Base-by-base conservation (phyloP, 2,797 vertebrate genomes). In the Rhodeus uyekii region DNA sequence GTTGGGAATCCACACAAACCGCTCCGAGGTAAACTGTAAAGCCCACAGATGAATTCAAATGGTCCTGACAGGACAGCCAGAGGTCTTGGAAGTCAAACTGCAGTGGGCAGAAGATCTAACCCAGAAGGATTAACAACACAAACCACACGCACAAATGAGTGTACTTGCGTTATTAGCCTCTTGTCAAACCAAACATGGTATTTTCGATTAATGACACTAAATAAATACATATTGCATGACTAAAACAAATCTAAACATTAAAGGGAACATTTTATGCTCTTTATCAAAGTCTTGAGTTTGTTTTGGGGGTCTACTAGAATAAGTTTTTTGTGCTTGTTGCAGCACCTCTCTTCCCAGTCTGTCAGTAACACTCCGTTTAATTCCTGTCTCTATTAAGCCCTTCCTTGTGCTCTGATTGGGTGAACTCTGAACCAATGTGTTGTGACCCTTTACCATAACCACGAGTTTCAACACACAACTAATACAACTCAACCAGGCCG, bases 1-100 rank as follows among this genome's bases (percentile, higher is more conserved):
- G 55, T 72, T 77, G 58, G 55, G 67, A 78, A 60, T 55, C 71
- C 60, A 79, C 82, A 79, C 36, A 67, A 42, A 76, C 63, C 22
- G 18, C 48, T 38, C 42, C 14, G 53, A 29, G 53, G 68, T 69
- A 58, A 72, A 36, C 44, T 39, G 76, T 32, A 60, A 71, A 83
- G 64, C 39, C 75, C 76, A 78, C 36, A 5, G 18, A 58, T 44
- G 76, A 58, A 55, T 36, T 50, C 42, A 71, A 78, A 64, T 29
- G 18, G 61, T 32, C 67, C 44, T 60, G 53, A 60, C 53, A 60
- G 53, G 24, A 60, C 53, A 60, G 73, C 36, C 73, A 75, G 34
- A 60, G 73, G 53, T 42, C 36, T 16, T 75, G 36, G n/a, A 60
- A 5, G 53, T 39, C 60, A 60, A 60, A 60, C 27, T 60, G 36